These are phyloP conservation scores for Eurystomus glaucurus DNA, from an alignment of 2,797 vertebrate genomes.

Conservation along the genomic window DNA sequence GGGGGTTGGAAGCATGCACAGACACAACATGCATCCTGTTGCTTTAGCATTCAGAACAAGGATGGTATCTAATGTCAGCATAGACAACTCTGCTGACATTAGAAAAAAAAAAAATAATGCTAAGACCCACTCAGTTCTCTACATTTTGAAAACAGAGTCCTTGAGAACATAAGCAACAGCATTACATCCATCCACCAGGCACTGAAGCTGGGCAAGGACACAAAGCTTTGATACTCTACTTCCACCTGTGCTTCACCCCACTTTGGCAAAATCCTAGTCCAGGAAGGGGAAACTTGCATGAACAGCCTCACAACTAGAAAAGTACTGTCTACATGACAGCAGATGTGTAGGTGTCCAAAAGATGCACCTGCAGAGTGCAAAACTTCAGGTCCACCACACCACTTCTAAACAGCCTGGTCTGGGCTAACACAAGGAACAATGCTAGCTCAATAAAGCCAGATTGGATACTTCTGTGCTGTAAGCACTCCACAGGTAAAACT, in stretches of 20 bases:
- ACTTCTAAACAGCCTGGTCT: background rate
- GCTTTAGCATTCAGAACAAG: background rate
- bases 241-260: background rate
- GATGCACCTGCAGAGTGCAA: background rate
- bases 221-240: background rate
- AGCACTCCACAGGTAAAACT: background rate
- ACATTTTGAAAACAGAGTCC: background rate
- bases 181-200: background rate
- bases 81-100: background rate
- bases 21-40: background rate
- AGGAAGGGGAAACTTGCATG: background rate
- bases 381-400: background rate
- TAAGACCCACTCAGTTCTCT: background rate
- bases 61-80: background rate
- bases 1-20: fast-evolving
- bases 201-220: background rate
- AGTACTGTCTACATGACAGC: background rate
- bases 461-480: background rate
- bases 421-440: background rate
- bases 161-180: background rate
- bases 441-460: background rate
- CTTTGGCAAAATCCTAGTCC: background rate
- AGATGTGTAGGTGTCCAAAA: fast-evolving
- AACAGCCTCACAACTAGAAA: fast-evolving
- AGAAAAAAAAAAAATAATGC: background rate